Evolutionary conservation across 2,113 vertebrate genomes (phyloP).

Genomic region (Cyprinodon variegatus): DNA sequence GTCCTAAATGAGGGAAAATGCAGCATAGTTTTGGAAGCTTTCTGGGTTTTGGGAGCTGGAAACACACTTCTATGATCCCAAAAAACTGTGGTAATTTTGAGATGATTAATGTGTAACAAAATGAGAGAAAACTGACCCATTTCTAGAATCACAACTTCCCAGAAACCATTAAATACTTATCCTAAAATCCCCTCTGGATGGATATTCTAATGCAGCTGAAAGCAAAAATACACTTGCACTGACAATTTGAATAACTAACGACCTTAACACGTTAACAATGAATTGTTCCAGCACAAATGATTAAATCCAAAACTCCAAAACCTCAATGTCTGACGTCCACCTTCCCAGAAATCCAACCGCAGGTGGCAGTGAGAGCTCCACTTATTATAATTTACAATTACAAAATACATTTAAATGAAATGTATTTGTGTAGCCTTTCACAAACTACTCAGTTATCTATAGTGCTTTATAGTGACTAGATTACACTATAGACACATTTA

Average conservation of each 20-base stretch:
- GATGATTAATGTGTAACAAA: neutral
- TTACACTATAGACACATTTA: too few species aligned
- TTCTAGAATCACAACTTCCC: neutral
- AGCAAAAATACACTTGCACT: neutral
- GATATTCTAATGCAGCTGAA: neutral
- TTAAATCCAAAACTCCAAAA: neutral
- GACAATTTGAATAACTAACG: neutral
- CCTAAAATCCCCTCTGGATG: neutral
- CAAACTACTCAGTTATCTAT: too few species aligned
- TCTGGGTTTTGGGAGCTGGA: neutral
- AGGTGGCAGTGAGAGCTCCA: neutral
- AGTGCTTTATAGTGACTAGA: too few species aligned
- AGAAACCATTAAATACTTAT: neutral
- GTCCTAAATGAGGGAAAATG: neutral
- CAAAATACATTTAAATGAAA: too few species aligned
- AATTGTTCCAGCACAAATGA: neutral
- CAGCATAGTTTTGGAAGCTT: neutral
- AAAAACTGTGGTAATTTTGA: neutral
- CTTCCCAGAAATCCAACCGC: neutral
- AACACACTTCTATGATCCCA: neutral
- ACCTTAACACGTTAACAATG: neutral
- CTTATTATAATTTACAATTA: neutral
- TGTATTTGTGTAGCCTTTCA: too few species aligned
- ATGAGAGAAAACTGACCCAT: neutral
- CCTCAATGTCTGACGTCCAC: neutral